Percentiles rank a stretch among this genome's conserved stretches.
phyloP scores from a whole-genome alignment of 2,113 vertebrate species.

The Mystacornis crossleyi region DNA sequence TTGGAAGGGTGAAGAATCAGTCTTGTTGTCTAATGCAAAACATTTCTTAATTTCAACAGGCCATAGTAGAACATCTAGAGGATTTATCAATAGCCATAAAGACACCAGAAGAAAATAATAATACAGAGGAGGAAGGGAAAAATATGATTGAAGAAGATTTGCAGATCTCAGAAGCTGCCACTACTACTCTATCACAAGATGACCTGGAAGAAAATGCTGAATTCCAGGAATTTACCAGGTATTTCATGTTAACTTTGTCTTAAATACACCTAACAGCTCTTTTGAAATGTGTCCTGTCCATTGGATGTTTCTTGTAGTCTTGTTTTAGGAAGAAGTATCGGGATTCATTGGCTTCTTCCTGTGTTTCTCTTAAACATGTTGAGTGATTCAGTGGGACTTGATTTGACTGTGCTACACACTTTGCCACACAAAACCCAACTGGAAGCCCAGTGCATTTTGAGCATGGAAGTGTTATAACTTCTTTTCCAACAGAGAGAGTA shows the following conservation, averaged over 20 bases:
- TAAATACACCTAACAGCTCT: not conserved
- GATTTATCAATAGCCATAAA: not conserved
- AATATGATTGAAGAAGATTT: conserved; percentile 49
- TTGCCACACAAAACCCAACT: not conserved
- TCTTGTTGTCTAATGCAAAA: not conserved
- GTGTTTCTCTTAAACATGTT: not conserved
- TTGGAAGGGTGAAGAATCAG: not conserved
- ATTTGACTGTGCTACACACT: not conserved
- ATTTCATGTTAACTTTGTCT: not conserved
- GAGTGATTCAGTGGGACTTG: not conserved
- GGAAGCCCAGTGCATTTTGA: not conserved
- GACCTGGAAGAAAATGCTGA: conserved; percentile 50
- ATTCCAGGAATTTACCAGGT: conserved; percentile 64
- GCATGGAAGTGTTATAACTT: not conserved
- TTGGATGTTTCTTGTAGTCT: not conserved
- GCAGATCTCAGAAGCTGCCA: not conserved
- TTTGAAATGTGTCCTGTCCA: not conserved
- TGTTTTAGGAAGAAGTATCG: not conserved
- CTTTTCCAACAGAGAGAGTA: not conserved
- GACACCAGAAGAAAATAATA: conserved; percentile 37
- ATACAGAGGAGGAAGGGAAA: conserved; percentile 64
- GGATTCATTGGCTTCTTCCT: not conserved
- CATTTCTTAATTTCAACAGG: conserved; percentile 8
- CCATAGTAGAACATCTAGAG: not conserved
- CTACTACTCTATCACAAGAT: conserved; percentile 39